Conservation (phyloP, 2,797 vertebrate species). For the Chiroxiphia lanceolata region DNA sequence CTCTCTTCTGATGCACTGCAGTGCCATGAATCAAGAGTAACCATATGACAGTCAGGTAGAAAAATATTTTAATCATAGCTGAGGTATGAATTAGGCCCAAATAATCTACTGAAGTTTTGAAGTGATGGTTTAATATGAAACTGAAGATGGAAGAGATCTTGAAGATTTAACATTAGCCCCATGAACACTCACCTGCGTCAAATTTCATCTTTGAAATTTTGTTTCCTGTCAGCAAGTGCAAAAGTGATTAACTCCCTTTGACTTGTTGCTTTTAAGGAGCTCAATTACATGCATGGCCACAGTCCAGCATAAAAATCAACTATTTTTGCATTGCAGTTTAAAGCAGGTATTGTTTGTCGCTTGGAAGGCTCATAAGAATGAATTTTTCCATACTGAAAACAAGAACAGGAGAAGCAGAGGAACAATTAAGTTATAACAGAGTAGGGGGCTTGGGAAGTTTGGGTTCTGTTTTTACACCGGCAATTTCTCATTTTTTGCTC, state of each 20-base stretch:
- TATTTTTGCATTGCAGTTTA: neutral
- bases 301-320: neutral
- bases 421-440: neutral
- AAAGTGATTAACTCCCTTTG: neutral
- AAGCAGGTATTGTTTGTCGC: slow-evolving; percentile 1
- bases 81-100: neutral
- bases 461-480: neutral
- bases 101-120: neutral
- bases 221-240: neutral
- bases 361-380: neutral
- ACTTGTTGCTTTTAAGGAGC: neutral
- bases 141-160: neutral
- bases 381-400: neutral
- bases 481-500: neutral
- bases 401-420: neutral
- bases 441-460: neutral
- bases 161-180: neutral
- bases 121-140: neutral
- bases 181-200: neutral
- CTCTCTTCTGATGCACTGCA: neutral
- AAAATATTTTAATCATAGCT: neutral
- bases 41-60: neutral
- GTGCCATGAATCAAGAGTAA: neutral
- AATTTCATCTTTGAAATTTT: neutral
- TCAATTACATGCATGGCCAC: neutral